These are phyloP conservation scores for roundworm (Caenorhabditis elegans) DNA, from an alignment of 1,140 invertebrate species.

Conservation along the genomic window DNA sequence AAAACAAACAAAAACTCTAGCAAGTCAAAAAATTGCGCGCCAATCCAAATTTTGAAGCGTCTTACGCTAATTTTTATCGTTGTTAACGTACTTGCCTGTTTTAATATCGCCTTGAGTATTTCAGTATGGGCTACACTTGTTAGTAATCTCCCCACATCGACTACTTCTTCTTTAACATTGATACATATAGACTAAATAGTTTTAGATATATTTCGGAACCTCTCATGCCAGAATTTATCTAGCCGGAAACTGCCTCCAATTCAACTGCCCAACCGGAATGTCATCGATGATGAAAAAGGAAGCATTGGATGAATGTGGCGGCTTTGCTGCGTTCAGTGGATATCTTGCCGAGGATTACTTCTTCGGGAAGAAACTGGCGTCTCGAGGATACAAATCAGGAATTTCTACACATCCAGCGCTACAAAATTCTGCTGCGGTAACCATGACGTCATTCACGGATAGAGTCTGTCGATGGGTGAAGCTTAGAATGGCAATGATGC, in stretches of 20 bases:
- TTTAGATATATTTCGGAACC: constrained; percentile 91
- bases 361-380: constrained; percentile 74
- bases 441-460: constrained; percentile 49
- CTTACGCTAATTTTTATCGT: too few species aligned
- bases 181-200: not conserved
- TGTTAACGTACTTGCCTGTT: too few species aligned
- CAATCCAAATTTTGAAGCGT: too few species aligned
- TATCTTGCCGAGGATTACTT: constrained; percentile 98
- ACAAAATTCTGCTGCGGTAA: constrained; percentile 54
- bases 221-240: constrained; percentile 93
- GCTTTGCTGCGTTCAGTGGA: constrained; percentile 78
- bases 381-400: constrained; percentile 29
- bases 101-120: too few species aligned
- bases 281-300: constrained; percentile 87
- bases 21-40: too few species aligned
- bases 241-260: constrained; percentile 82
- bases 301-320: constrained; percentile 87
- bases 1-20: too few species aligned
- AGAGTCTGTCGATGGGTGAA: constrained; percentile 80
- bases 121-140: too few species aligned
- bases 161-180: not conserved
- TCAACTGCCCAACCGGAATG: constrained; percentile 99
- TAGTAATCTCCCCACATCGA: too few species aligned
- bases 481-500: constrained; percentile 89
- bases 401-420: constrained; percentile 61